Conservation (phyloP, 1,140 invertebrate species). For the Sogatella furcifera region DNA sequence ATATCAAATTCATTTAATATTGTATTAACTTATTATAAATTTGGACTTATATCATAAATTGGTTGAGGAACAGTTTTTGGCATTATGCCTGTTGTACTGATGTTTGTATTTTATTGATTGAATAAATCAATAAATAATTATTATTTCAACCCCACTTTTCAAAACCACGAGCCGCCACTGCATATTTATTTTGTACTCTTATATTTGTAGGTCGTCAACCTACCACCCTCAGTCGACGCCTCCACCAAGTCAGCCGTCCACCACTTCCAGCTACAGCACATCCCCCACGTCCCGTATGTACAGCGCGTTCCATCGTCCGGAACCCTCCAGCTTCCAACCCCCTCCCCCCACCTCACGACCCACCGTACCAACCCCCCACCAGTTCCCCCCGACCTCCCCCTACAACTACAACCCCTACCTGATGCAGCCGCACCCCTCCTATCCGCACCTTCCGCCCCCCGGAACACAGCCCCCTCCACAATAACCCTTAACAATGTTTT, state of each 20-base stretch:
- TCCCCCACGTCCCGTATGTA: slow-evolving; percentile 38
- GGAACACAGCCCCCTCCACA: not conserved
- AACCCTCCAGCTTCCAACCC: slow-evolving; percentile 2
- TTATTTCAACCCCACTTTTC: no score
- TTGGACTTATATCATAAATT: no score
- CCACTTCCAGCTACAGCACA: slow-evolving; percentile 24
- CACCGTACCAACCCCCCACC: slow-evolving; percentile 24
- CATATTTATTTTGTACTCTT: no score
- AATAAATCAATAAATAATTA: no score
- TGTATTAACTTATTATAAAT: no score
- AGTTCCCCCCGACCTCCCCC: slow-evolving; percentile 35
- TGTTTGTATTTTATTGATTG: no score
- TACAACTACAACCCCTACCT: slow-evolving; percentile 35
- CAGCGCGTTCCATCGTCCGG: slow-evolving; percentile 36
- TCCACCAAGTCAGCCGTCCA: not conserved
- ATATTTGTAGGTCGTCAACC: not conserved
- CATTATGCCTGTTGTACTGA: no score
- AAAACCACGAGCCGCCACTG: no score
- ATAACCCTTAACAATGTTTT: no score
- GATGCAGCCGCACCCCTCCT: slow-evolving; percentile 28
- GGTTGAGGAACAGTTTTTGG: no score
- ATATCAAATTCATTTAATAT: no score
- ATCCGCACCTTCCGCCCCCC: slow-evolving; percentile 18
- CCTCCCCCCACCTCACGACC: not conserved
- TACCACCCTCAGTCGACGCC: not conserved